These are phyloP conservation scores for Microtus ochrogaster DNA, from an alignment of 2,113 vertebrate species.

Conservation along the genomic window DNA sequence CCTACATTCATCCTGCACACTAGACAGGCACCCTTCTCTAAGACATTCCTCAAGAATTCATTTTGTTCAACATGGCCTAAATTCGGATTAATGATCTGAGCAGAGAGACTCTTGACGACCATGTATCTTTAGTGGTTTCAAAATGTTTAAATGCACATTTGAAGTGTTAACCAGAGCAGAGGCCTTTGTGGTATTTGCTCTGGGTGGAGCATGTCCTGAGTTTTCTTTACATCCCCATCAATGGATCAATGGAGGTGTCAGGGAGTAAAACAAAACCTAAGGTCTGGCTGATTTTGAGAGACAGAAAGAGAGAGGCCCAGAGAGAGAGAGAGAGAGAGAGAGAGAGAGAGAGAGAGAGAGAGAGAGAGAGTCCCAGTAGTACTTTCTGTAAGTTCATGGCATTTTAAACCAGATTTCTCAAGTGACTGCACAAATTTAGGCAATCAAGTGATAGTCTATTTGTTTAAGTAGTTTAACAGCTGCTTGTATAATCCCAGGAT, in stretches of 20 bases:
- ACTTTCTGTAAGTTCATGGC: background rate
- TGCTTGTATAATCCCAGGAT: background rate
- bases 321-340: background rate
- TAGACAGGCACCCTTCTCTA: background rate
- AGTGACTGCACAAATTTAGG: conserved; percentile 7
- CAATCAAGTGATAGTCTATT: background rate
- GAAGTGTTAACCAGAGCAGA: conserved; percentile 48
- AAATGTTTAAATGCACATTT: conserved; percentile 59
- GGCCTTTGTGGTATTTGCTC: conserved; percentile 52
- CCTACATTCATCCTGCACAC: background rate
- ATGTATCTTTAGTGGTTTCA: conserved; percentile 16
- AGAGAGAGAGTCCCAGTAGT: background rate
- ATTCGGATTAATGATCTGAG: conserved; percentile 19
- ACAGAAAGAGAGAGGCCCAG: no score
- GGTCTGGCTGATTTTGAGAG: background rate
- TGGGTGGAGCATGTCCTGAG: background rate
- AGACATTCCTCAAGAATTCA: background rate
- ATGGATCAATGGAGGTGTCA: background rate
- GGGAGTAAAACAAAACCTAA: conserved; percentile 29
- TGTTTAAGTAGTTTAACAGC: conserved; percentile 10
- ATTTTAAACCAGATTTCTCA: conserved; percentile 45
- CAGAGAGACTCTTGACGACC: conserved; percentile 49
- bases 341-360: no score
- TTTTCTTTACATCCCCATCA: conserved; percentile 24
- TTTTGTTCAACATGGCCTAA: background rate